Conservation (phyloP, 2,113 vertebrate species). For the Boleophthalmus pectinirostris region DNA sequence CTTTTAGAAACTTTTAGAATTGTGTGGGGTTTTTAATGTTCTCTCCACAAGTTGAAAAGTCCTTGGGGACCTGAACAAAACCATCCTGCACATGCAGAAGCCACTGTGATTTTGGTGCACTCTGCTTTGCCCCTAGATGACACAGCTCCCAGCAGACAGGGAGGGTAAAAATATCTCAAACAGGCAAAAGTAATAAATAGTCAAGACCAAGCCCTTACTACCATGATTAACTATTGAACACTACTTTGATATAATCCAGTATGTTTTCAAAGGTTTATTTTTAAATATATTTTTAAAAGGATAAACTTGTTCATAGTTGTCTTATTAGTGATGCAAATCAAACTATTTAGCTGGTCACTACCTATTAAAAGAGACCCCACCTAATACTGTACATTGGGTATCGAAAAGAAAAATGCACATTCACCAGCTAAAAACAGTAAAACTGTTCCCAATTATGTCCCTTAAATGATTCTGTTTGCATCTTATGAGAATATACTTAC, state of each 20-base stretch:
- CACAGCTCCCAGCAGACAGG: conserved; percentile 18
- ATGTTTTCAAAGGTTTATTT: not conserved
- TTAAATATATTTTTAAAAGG: no score
- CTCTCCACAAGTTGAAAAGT: conserved; percentile 4
- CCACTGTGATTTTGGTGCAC: conserved; percentile 24
- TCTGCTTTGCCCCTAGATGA: conserved; percentile 18
- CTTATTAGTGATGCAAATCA: not conserved
- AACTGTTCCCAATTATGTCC: not conserved
- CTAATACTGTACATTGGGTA: not conserved
- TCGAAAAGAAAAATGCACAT: not conserved
- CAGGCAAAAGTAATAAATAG: conserved; percentile 18
- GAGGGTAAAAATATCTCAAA: conserved; percentile 17
- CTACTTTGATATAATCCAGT: not conserved
- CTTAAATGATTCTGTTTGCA: not conserved
- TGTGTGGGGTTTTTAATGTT: conserved; percentile 25
- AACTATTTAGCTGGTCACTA: not conserved
- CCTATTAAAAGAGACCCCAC: not conserved
- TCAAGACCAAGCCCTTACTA: not conserved
- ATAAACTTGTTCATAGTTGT: no score
- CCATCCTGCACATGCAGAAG: conserved; percentile 13
- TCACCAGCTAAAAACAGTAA: not conserved
- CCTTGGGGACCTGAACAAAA: conserved; percentile 37
- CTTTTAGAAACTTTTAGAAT: conserved; percentile 36
- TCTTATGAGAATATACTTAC: not conserved
- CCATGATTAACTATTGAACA: not conserved